Evolutionary conservation across 92 coral and sea anemone species (phyloP), one percentile per base, ranked within the genome.

Genomic region (Bergia sp.): DNA sequence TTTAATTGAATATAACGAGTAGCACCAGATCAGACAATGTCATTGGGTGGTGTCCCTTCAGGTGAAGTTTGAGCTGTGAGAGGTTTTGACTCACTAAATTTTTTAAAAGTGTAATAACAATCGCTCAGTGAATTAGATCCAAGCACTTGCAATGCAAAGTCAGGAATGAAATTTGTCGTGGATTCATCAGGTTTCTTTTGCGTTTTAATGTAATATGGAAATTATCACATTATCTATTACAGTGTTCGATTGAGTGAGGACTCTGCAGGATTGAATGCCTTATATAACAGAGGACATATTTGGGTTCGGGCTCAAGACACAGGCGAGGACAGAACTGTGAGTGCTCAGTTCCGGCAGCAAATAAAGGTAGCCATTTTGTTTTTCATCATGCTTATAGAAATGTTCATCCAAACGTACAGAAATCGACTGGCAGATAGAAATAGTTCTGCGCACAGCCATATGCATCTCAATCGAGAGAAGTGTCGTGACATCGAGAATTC

Each of bases 1-100:
- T 69, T n/a, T 1, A 61, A 61, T 71, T 84, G 66, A 38, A 47
- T 4, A 67, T 29, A 69, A 71, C 78, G 71, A 37, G 61, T 67
- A 71, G 37, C 86, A 42, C 29, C 50, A 41, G 21, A 43, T 67
- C 21, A 84, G 42, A 47, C 66, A 47, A 21, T 84, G 10, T 43
- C 12, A 81, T 10, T 67, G 87, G 87, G 87, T 49, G 87, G 39
- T 21, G 77, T 43, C 76, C 1, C 55, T 53, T 55, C 23, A 4
- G 15, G 58, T 82, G 61, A 82, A 67, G 86, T 38, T 16, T 45
- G 78, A 47, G 64, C 87, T 84, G 67, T 45, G 50, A 66, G 86
- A 41, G 43, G 87, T 21, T 61, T 47, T 47, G 53, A 47, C 53
- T 29, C 29, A 61, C n/a, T 13, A 61, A 21, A 61, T 61, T 76